A percentile compares a stretch with the other conserved stretches of the same genome.
phyloP scores from a whole-genome alignment of 2,888 invertebrate genomes.

The Alitta virens region DNA sequence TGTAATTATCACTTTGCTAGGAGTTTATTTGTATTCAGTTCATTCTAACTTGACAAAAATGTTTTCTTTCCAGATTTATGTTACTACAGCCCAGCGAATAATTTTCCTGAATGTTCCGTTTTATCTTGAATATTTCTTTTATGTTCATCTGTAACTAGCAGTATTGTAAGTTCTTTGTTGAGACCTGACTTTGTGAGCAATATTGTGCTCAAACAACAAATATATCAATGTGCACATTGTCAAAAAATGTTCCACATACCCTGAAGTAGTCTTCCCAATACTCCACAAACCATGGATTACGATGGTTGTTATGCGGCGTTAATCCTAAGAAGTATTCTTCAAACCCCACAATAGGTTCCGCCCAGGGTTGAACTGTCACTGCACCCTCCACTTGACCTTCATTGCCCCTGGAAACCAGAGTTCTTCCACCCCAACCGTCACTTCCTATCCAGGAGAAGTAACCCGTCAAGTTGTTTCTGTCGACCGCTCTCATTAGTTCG shows the following conservation, averaged over 20 bases:
- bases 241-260: conserved; percentile 15
- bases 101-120: too few relatives aligned
- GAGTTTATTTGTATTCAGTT: too few relatives aligned
- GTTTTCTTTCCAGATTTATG: too few relatives aligned
- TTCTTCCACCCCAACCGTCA: conserved; percentile 90
- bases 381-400: conserved; percentile 75
- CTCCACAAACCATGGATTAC: conserved; percentile 55
- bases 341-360: conserved; percentile 72
- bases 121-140: too few relatives aligned
- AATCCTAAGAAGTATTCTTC: conserved; percentile 50
- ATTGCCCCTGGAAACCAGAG: conserved; percentile 48
- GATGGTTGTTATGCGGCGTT: conserved; percentile 42
- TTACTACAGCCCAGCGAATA: too few relatives aligned
- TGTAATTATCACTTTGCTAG: too few relatives aligned
- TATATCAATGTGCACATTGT: too few relatives aligned
- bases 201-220: too few relatives aligned
- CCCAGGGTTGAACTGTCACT: conserved; percentile 89
- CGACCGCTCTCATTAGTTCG: conserved; percentile 89
- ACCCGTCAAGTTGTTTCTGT: conserved; percentile 81
- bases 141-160: too few relatives aligned
- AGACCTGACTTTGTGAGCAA: too few relatives aligned
- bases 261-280: conserved; percentile 81
- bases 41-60: too few relatives aligned
- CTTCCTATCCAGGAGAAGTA: conserved; percentile 94
- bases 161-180: too few relatives aligned